Evolutionary conservation across 2,797 vertebrate genomes (phyloP).

Genomic region (Onychomys arenicola): DNA sequence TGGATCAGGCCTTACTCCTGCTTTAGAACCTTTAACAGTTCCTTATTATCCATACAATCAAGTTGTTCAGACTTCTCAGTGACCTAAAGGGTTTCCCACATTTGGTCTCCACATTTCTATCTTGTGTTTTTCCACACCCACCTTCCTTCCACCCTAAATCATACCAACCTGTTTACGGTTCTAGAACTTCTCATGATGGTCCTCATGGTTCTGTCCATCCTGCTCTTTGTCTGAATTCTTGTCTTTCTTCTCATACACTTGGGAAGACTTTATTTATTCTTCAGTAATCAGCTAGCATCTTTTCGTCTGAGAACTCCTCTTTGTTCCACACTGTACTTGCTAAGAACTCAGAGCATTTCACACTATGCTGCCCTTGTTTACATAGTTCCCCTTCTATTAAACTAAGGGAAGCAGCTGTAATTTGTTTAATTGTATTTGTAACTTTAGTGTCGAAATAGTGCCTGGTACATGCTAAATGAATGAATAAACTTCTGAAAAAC

Average conservation of each 20-base stretch:
- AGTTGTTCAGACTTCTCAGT: not conserved
- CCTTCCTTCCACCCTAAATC: not conserved
- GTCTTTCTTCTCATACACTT: not conserved
- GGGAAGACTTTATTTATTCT: not conserved
- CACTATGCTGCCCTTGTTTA: slow-evolving; percentile 37
- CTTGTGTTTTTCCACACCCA: not conserved
- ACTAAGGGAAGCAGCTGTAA: slow-evolving; percentile 30
- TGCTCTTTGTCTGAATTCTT: not conserved
- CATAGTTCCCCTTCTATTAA: slow-evolving; percentile 56
- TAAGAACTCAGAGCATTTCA: slow-evolving; percentile 49
- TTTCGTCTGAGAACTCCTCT: slow-evolving; percentile 13
- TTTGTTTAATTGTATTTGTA: slow-evolving; percentile 67
- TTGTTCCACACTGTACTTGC: not conserved
- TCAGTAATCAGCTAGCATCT: not conserved
- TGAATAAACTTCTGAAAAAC: slow-evolving; percentile 53
- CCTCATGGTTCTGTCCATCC: not conserved
- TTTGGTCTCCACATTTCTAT: not conserved
- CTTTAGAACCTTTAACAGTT: slow-evolving; percentile 37
- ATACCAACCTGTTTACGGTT: slow-evolving; percentile 8
- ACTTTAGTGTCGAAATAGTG: slow-evolving; percentile 61
- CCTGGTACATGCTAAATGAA: slow-evolving; percentile 60
- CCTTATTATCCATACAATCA: not conserved
- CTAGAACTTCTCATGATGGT: not conserved
- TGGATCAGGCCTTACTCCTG: not conserved
- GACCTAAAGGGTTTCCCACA: not conserved